Base-by-base conservation (phyloP, 2,113 vertebrate genomes). In the Pterocles gutturalis region DNA sequence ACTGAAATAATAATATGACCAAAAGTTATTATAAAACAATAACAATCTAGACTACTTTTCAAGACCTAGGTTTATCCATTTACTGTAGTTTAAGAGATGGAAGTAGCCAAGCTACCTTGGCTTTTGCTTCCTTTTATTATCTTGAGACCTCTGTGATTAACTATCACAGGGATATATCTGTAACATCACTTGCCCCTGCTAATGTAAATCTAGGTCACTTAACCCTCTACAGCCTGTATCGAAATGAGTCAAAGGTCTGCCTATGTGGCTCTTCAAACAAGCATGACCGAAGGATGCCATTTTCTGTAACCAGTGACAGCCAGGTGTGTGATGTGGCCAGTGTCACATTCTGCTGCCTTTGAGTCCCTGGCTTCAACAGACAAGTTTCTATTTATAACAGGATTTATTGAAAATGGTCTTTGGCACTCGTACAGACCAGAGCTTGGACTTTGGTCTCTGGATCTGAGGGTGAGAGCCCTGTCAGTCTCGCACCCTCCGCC, bases 321-420 rank as follows among this genome's bases (percentile, higher is more conserved):
- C 54, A 36, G 21, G 4, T 3, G 3, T 66, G 13, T 46, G 58
- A 77, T 48, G 36, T 49, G 36, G 9, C 55, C 43, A 62, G 55
- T 28, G 87, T 41, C 46, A 33, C 1, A 10, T 70, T 75, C 17
- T 69, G 7, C 41, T 80, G 45, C 13, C 26, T 95, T 90, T 85
- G 53, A 93, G 66, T 46, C n/a, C 11, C 41, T 62, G 46, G 8
- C 46, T 77, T 58, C 49, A 77, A 46, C 45, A 51, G 18, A 15
- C 0, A 4, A 58, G 8, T 72, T 93, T 93, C 45, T 93, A 69
- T 91, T 82, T 79, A 48, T 85, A 90, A 41, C 20, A 29, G 25
- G 20, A 71, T 83, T 77, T 80, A 46, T 29, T 58, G 58, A 86
- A 90, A 90, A 66, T 49, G 75, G 34, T 34, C 48, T 84, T 90